Percentiles rank a stretch among this genome's conserved stretches.
Conservation (phyloP, 2,113 vertebrate species). For the Dicentrarchus labrax region DNA sequence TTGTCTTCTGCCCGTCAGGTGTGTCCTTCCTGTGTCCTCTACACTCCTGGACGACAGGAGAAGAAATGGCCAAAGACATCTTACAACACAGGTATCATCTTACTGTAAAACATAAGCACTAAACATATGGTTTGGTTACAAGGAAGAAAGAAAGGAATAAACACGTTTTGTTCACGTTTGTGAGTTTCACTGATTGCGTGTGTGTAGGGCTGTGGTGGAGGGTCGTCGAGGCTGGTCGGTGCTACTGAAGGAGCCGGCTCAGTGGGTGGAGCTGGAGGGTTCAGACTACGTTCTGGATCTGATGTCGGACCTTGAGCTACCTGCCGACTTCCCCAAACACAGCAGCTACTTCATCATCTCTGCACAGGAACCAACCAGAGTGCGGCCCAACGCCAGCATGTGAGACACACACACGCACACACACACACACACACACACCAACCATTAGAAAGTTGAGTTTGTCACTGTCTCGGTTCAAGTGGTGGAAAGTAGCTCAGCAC, state of each 20-base stretch:
- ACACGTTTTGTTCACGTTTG: background rate
- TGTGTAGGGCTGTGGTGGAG: conserved; percentile 87
- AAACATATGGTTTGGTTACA: background rate
- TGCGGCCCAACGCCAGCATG: conserved; percentile 82
- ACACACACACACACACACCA: conserved; percentile 22
- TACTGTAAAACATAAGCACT: background rate
- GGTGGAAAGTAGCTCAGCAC: background rate
- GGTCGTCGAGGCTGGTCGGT: conserved; percentile 93
- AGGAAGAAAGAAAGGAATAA: background rate
- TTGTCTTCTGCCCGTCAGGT: conserved; percentile 77
- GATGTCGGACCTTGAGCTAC: conserved; percentile 92
- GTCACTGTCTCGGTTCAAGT: background rate
- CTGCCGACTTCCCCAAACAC: conserved; percentile 90
- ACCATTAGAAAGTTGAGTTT: background rate
- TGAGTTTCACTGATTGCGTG: background rate
- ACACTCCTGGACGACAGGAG: conserved; percentile 96
- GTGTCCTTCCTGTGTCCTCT: conserved; percentile 91
- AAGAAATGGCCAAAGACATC: conserved; percentile 91
- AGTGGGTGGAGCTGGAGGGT: conserved; percentile 94
- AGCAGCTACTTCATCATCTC: conserved; percentile 94
- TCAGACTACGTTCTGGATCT: conserved; percentile 95
- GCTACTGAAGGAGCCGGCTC: conserved; percentile 88
- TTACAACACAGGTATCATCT: conserved; percentile 89
- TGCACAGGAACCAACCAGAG: conserved; percentile 81
- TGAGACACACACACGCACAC: conserved; percentile 75